phyloP scores from a whole-genome alignment of 2,888 invertebrate species.

The Drosophila lutescens region DNA sequence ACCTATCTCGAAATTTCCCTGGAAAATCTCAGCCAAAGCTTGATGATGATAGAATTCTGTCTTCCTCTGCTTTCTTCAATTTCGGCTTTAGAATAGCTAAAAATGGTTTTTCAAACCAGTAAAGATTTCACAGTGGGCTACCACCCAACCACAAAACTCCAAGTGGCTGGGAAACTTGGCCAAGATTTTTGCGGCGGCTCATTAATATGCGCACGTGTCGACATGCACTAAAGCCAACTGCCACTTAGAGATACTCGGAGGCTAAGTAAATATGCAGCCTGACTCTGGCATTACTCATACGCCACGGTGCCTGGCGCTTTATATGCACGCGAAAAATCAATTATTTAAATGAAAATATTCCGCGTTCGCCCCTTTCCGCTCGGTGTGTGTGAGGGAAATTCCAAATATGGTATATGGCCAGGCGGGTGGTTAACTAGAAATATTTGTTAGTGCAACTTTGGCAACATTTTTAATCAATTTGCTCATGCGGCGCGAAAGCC shows the following conservation, averaged over 20 bases:
- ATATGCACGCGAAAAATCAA: constrained; percentile 75
- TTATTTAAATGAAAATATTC: constrained; percentile 73
- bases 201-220: constrained; percentile 74
- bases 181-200: constrained; percentile 61
- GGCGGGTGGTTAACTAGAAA: constrained; percentile 55
- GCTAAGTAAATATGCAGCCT: constrained; percentile 41
- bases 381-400: constrained; percentile 18
- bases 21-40: too few relatives aligned
- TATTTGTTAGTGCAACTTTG: constrained; percentile 60
- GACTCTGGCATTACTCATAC: constrained; percentile 56
- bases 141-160: neutral
- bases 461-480: constrained; percentile 73
- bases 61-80: too few relatives aligned
- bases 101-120: too few relatives aligned
- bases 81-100: too few relatives aligned
- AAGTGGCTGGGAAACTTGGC: constrained; percentile 35
- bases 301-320: constrained; percentile 38
- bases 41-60: too few relatives aligned
- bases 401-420: constrained; percentile 62
- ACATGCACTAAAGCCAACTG: constrained; percentile 65
- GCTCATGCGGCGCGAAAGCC: constrained; percentile 9
- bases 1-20: neutral
- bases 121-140: too few relatives aligned
- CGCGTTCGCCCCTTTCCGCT: neutral
- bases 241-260: constrained; percentile 58